Percentiles rank a stretch among this genome's conserved stretches.
phyloP scores from a whole-genome alignment of 1,140 invertebrate species.

The Dinothrombium tinctorium region DNA sequence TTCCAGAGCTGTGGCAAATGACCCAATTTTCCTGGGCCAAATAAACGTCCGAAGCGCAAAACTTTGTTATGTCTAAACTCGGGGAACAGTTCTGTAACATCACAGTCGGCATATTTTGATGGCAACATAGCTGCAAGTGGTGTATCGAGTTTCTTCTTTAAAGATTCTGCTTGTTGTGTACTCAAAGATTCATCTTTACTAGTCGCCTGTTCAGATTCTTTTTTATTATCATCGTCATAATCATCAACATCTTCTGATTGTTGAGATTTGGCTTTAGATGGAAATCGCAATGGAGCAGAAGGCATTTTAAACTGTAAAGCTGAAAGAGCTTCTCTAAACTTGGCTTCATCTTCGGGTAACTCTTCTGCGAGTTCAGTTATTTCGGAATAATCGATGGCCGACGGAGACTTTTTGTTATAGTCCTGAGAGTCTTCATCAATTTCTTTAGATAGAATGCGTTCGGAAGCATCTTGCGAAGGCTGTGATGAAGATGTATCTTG shows the following conservation, averaged over 20 bases:
- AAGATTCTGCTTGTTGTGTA: neutral
- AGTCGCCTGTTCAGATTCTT: neutral
- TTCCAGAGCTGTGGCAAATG: conserved; percentile 81
- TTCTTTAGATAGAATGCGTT: neutral
- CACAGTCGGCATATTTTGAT: conserved; percentile 64
- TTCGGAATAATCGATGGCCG: conserved; percentile 74
- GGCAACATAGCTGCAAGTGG: conserved; percentile 83
- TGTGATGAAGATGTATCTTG: conserved; percentile 13
- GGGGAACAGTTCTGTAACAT: conserved; percentile 72
- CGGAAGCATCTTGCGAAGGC: neutral
- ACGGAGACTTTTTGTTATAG: conserved; percentile 33
- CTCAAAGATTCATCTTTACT: neutral
- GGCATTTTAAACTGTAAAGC: conserved; percentile 9
- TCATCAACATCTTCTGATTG: conserved; percentile 34
- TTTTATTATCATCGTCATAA: conserved; percentile 13
- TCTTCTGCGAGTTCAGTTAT: conserved; percentile 74
- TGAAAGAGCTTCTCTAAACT: conserved; percentile 5
- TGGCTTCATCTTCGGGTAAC: conserved; percentile 17
- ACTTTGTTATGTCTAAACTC: conserved; percentile 57
- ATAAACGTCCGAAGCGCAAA: conserved; percentile 67
- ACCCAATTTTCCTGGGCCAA: conserved; percentile 67
- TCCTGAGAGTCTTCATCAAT: conserved; percentile 2
- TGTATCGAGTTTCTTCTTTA: conserved; percentile 36
- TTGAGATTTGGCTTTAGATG: conserved; percentile 18
- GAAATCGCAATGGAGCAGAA: neutral